These are phyloP conservation scores for Xestia rhomboidea DNA, from an alignment of 2,888 invertebrate genomes.

Conservation along the genomic window DNA sequence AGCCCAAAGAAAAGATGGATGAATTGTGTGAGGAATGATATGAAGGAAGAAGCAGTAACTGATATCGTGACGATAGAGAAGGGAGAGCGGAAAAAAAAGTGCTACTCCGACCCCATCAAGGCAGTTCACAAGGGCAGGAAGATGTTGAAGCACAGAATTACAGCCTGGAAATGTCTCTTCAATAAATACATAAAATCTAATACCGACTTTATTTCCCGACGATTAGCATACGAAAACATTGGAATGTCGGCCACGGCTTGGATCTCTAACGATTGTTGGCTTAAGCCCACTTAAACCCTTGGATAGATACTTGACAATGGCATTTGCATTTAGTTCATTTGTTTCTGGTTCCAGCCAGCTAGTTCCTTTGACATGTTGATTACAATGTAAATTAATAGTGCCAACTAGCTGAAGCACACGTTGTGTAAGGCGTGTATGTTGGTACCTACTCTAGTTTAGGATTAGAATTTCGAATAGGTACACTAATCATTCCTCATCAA, in stretches of 20 bases:
- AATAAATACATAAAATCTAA: constrained; percentile 27
- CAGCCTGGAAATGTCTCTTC: constrained; percentile 6
- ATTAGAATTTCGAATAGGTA: constrained; percentile 9
- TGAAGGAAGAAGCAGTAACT: too few relatives aligned
- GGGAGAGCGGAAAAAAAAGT: too few relatives aligned
- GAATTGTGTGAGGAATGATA: too few relatives aligned
- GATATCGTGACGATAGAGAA: too few relatives aligned
- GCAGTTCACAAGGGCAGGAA: too few relatives aligned
- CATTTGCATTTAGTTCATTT: constrained; percentile 69
- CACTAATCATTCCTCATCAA: neutral
- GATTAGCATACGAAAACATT: constrained; percentile 59
- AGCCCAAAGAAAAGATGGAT: too few relatives aligned
- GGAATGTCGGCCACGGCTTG: constrained; percentile 56
- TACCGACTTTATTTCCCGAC: constrained; percentile 42
- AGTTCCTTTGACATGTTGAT: constrained; percentile 68
- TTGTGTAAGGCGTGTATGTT: constrained; percentile 25
- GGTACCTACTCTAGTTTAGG: constrained; percentile 14
- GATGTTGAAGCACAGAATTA: neutral
- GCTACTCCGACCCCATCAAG: too few relatives aligned
- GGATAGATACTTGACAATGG: constrained; percentile 65
- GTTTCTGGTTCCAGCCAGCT: constrained; percentile 63
- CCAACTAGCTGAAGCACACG: constrained; percentile 45
- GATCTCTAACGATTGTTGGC: constrained; percentile 60
- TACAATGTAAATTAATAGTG: constrained; percentile 67
- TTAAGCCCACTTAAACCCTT: constrained; percentile 64